Conservation (phyloP, 2,113 vertebrate species). For the Poicephalus meyeri region DNA sequence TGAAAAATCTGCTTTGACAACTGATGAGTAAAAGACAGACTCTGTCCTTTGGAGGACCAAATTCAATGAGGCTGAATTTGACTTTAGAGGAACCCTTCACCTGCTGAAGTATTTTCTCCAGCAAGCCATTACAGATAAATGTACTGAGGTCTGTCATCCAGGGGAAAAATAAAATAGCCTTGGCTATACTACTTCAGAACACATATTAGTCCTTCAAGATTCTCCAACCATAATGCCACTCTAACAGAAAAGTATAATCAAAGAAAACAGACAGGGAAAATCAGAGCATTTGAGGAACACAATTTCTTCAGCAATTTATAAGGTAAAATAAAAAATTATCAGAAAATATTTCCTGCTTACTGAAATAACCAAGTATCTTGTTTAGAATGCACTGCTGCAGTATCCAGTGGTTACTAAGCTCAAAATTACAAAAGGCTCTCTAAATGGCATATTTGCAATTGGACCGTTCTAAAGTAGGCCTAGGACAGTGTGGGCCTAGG, state of each 20-base stretch:
- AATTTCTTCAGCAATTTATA: neutral
- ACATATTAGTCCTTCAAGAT: neutral
- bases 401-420: neutral
- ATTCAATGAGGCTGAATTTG: neutral
- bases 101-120: neutral
- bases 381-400: neutral
- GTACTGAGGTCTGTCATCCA: neutral
- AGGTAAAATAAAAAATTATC: neutral
- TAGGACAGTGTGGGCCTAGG: neutral
- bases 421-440: neutral
- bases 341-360: neutral
- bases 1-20: neutral
- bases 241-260: neutral
- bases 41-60: neutral
- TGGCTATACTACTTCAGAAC: neutral
- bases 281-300: neutral
- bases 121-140: neutral
- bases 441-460: neutral
- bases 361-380: neutral
- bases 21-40: neutral
- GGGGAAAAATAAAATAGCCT: rapidly evolving
- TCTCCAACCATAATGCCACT: neutral
- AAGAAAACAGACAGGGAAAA: neutral
- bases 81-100: neutral
- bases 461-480: neutral